Base-by-base conservation (phyloP, 2,888 invertebrate species). In the Drosophila acutilabella region DNA sequence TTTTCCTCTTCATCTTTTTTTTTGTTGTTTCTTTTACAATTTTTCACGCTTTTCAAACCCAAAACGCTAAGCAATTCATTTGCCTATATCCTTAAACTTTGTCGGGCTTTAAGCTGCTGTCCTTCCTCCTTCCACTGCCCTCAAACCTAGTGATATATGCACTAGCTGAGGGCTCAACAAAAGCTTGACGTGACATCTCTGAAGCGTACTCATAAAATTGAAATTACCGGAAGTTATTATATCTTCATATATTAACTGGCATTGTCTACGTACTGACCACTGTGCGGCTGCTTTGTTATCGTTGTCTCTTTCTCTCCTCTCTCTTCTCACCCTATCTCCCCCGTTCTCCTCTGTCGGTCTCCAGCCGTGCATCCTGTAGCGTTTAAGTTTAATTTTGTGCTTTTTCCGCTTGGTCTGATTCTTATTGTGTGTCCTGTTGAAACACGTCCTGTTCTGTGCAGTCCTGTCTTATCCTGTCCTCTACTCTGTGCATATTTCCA, bases 181-280 rank as follows among this genome's bases (percentile, higher is more conserved):
- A 81, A 81, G 83, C 81, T 66, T 74, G 75, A 70, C 71, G 64
- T 75, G 64, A 82, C 80, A 71, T 71, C 81, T 84, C 30, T 69
- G 64, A 57, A 78, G 66, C 64, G 69, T 44, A 59, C 77, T 88
- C 81, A 77, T 89, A 87, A 80, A 79, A 81, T 72, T 78, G 82
- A 90, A 89, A 91, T 90, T 86, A 90, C 90, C 91, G 90, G 90
- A 91, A 91, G 90, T 91, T 91, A 90, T 91, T 91, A 91, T 89
- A 88, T 91, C 90, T 90, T 90, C 87, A 89, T 89, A 89, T 83
- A 91, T 89, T 84, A 88, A 82, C 74, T 78, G 74, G 71, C 81
- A 81, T 83, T 89, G 89, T 89, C 81, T 84, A 71, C 42, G 69
- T 64, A 71, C 64, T 71, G 72, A 54, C 64, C 69, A 56, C 48